Conservation (phyloP, 2,888 invertebrate species). For the Rambutsinella grinnellia region DNA sequence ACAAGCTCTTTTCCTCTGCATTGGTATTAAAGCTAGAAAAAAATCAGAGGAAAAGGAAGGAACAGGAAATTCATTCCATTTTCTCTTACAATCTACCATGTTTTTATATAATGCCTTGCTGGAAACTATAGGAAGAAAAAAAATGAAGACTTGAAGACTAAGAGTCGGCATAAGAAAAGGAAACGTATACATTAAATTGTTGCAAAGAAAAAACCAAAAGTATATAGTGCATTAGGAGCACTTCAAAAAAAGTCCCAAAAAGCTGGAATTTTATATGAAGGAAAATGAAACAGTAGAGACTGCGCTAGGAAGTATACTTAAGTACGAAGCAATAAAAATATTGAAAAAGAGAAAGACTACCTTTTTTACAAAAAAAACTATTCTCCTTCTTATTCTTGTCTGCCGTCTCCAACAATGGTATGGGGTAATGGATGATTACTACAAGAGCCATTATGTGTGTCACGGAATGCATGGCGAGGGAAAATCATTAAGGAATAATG, state of each 20-base stretch:
- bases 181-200: slow-evolving; percentile 11
- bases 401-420: slow-evolving; percentile 14
- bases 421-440: slow-evolving; percentile 24
- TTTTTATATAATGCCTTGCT: neutral
- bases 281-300: too few species aligned
- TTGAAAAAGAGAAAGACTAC: neutral
- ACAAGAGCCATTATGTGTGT: slow-evolving; percentile 25
- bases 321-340: too few species aligned
- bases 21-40: neutral
- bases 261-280: too few species aligned
- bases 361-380: neutral
- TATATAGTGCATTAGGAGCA: neutral
- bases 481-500: slow-evolving; percentile 23
- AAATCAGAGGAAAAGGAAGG: neutral
- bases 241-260: neutral
- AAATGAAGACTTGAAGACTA: neutral
- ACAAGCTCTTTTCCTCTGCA: too few species aligned
- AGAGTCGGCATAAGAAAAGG: neutral
- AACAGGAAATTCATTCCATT: slow-evolving; percentile 19
- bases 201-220: neutral
- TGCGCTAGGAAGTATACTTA: too few species aligned
- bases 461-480: slow-evolving; percentile 21
- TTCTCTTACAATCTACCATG: neutral
- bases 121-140: slow-evolving; percentile 8
- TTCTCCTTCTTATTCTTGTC: neutral